phyloP scores from a whole-genome alignment of 2,888 invertebrate genomes.

The Eilema caniola region DNA sequence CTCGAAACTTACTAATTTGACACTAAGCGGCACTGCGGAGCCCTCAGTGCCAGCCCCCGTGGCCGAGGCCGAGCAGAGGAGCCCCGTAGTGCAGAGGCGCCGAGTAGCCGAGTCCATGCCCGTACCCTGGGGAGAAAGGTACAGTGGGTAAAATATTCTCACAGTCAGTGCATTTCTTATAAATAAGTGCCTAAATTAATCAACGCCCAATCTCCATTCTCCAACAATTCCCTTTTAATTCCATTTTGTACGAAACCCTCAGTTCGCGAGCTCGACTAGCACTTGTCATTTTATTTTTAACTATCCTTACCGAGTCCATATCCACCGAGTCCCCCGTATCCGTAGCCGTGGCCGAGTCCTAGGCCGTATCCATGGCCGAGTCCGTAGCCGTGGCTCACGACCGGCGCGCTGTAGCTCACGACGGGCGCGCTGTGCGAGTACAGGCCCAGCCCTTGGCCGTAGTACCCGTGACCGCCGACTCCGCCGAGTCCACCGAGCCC shows the following conservation, averaged over 20 bases:
- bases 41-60: constrained; percentile 69
- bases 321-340: constrained; percentile 25
- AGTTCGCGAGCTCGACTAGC: not conserved
- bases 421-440: constrained; percentile 59
- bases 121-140: constrained; percentile 29
- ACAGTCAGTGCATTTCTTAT: no score
- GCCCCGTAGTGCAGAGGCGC: constrained; percentile 47
- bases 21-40: constrained; percentile 55
- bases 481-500: constrained; percentile 47
- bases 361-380: constrained; percentile 47
- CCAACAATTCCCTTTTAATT: no score
- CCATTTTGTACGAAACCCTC: no score
- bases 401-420: constrained; percentile 48
- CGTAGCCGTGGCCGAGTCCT: constrained; percentile 45
- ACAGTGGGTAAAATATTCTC: not conserved
- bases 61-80: constrained; percentile 65
- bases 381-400: constrained; percentile 48
- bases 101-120: constrained; percentile 53
- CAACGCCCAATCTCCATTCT: no score
- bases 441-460: constrained; percentile 64
- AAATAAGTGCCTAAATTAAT: no score
- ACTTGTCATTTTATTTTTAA: no score
- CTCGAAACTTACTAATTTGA: constrained; percentile 62
- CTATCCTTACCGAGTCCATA: constrained; percentile 21
- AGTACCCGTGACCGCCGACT: constrained; percentile 50